Evolutionary conservation across 2,113 vertebrate species (phyloP).

Genomic region (Oxygymnocypris stewartii): DNA sequence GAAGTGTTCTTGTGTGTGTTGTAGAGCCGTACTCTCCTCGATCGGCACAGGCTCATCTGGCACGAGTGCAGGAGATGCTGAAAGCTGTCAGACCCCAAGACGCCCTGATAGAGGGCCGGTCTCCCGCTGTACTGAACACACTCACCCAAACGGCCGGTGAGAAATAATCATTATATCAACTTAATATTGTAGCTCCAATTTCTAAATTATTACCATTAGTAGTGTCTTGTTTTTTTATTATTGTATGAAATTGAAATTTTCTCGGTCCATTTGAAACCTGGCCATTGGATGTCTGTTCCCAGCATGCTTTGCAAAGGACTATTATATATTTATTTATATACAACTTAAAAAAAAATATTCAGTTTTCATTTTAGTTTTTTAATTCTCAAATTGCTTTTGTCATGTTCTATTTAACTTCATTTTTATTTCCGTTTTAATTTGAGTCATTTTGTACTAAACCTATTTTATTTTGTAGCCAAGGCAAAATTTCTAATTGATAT

Average conservation of each 20-base stretch:
- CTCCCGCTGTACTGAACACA: conserved; percentile 72
- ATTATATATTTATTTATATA: no score
- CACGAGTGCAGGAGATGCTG: conserved; percentile 76
- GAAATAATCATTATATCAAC: not conserved
- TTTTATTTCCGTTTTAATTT: no score
- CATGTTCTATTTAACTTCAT: no score
- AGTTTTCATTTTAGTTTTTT: not conserved
- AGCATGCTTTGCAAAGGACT: not conserved
- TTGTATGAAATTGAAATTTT: no score
- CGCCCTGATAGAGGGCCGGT: conserved; percentile 75
- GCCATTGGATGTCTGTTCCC: not conserved
- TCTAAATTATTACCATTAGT: not conserved
- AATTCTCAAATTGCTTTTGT: not conserved
- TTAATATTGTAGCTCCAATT: not conserved
- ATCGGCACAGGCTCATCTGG: conserved; percentile 74
- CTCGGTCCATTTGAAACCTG: no score
- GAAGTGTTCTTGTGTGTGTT: not conserved
- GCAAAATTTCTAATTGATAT: no score
- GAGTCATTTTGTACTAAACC: no score
- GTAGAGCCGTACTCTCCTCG: conserved; percentile 77
- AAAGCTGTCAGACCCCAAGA: conserved; percentile 73
- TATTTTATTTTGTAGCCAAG: no score
- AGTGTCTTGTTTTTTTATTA: no score
- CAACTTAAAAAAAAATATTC: no score
- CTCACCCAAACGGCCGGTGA: conserved; percentile 71